phyloP scores from a whole-genome alignment of 2,888 invertebrate genomes.

The Digitonthophagus gazella region DNA sequence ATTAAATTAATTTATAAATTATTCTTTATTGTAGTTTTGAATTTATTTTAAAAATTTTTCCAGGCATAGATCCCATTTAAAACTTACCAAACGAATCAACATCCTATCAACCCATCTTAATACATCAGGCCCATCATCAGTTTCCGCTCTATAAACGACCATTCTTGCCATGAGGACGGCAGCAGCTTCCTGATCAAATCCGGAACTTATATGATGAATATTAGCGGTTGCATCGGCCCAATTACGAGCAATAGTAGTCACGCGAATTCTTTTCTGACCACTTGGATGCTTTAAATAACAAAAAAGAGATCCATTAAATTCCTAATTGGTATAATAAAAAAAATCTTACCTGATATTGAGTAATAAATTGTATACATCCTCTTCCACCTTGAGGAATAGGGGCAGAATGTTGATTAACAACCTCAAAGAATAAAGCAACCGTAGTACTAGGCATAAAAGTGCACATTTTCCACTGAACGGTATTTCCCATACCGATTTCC shows the following conservation, averaged over 20 bases:
- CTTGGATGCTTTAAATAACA: conserved; percentile 67
- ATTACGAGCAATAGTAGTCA: conserved; percentile 96
- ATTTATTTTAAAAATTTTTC: not conserved
- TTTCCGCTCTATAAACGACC: conserved; percentile 94
- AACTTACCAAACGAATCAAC: conserved; percentile 86
- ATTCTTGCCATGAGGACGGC: conserved; percentile 96
- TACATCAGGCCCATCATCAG: conserved; percentile 95
- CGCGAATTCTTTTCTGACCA: conserved; percentile 91
- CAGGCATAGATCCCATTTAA: too few species aligned
- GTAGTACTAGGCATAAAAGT: conserved; percentile 90
- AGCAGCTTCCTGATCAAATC: conserved; percentile 97
- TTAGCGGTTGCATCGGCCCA: conserved; percentile 95
- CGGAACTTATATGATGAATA: conserved; percentile 87
- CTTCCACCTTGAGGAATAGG: conserved; percentile 94
- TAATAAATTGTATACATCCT: conserved; percentile 96
- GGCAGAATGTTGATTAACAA: conserved; percentile 91
- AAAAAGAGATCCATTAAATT: not conserved
- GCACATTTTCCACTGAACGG: conserved; percentile 98
- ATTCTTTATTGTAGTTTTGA: too few species aligned
- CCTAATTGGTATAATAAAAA: not conserved
- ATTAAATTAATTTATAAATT: too few species aligned
- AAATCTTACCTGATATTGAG: conserved; percentile 73
- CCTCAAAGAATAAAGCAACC: conserved; percentile 94
- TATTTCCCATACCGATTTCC: conserved; percentile 96
- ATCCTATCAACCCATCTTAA: conserved; percentile 98